Evolutionary conservation across 2,113 vertebrate genomes (phyloP).

Genomic region (Ovibos moschatus): DNA sequence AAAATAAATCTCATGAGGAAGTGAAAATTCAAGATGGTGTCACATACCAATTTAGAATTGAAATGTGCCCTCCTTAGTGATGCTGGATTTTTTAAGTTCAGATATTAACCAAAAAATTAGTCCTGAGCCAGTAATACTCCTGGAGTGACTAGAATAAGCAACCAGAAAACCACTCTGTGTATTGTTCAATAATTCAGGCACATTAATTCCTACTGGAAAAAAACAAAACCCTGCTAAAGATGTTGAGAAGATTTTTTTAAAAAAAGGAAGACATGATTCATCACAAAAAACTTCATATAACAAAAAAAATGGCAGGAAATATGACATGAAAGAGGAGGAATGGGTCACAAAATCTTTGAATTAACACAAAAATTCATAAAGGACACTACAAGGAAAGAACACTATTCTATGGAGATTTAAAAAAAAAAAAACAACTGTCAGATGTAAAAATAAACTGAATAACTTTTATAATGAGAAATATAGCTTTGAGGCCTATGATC

Average conservation of each 20-base stretch:
- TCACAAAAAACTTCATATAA: neutral
- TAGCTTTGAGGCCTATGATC: neutral
- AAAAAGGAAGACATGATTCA: neutral
- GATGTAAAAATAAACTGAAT: constrained; percentile 3
- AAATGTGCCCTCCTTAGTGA: neutral
- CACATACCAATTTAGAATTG: neutral
- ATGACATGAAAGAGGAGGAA: neutral
- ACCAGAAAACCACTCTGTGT: neutral
- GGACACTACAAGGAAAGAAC: neutral
- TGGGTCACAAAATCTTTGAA: neutral
- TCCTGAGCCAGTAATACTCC: neutral
- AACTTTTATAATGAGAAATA: neutral
- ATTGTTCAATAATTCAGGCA: neutral
- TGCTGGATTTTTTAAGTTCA: neutral
- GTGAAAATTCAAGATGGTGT: neutral
- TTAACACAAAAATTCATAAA: neutral
- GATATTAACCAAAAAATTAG: constrained; percentile 20
- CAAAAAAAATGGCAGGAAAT: neutral
- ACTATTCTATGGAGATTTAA: neutral
- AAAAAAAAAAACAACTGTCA: neutral
- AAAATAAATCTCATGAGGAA: neutral
- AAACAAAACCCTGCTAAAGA: neutral
- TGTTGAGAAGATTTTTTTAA: neutral
- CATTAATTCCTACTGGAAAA: neutral
- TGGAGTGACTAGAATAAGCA: neutral